Percentiles rank a stretch among this genome's conserved stretches.
Conservation (phyloP, 2,888 invertebrate genomes). For the Phymatocera aterrima region DNA sequence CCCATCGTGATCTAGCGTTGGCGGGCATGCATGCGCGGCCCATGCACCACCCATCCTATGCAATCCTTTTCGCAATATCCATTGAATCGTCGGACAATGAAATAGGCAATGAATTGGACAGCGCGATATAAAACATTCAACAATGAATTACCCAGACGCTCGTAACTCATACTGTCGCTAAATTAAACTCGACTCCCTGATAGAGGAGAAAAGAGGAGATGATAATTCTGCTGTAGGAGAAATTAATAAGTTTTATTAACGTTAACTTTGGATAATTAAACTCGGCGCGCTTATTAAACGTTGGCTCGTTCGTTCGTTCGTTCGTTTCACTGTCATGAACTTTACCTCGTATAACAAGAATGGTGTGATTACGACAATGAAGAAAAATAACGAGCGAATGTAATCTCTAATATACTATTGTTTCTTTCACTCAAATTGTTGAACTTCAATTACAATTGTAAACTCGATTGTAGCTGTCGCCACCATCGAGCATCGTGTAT, state of each 20-base stretch:
- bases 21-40: no score
- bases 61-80: neutral
- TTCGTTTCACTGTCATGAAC: constrained; percentile 5
- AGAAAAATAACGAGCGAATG: neutral
- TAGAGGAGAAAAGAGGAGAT: no score
- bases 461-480: no score
- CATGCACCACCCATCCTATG: no score
- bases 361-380: neutral
- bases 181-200: neutral
- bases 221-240: no score
- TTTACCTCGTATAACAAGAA: neutral
- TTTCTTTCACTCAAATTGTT: no score
- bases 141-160: no score
- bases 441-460: no score
- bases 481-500: no score
- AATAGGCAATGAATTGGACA: neutral
- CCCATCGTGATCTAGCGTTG: no score
- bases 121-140: neutral
- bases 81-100: neutral
- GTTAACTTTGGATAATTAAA: constrained; percentile 17
- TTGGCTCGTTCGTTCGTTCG: no score
- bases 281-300: constrained; percentile 7
- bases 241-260: constrained; percentile 11
- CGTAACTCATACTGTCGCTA: neutral
- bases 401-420: neutral